Base-by-base conservation (phyloP, 2,797 vertebrate species). In the Lutjanus argentimaculatus region DNA sequence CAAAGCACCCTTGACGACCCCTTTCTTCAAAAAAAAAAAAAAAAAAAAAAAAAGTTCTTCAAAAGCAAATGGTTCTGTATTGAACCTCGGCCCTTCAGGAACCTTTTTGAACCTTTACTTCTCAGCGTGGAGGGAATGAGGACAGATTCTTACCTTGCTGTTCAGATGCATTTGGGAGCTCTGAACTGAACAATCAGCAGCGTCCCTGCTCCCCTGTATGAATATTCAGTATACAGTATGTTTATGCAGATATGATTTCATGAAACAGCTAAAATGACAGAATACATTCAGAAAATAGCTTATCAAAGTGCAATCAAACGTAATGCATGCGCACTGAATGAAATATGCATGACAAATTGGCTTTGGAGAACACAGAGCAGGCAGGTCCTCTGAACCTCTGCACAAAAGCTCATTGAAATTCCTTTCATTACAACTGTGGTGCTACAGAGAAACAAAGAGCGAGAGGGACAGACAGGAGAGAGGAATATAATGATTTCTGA, bases 331-430 rank as follows among this genome's bases (percentile, higher is more conserved):
- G 5, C 64, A 13, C 52, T 25, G 80, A 82, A 91, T 93, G 80
- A 91, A 93, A 94, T 91, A 92, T 90, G 91, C 83, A 93, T 88
- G 93, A 91, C 91, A 91, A 91, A 94, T 92, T 93, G 92, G 91
- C 92, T 93, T 91, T 84, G 84, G 92, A 92, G 85, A 91, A 89
- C 86, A 84, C 84, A 75, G 84, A 87, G 88, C 80, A 88, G 82
- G 83, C 87, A 85, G 85, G 89, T 92, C 85, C 86, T 91, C 92
- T 92, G 89, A 93, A 93, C 89, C 88, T 77, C 66, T 53, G 85
- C 85, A 88, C 83, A 91, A 85, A 87, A 70, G 75, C 93, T 93
- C 83, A 95, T 95, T 95, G 87, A 94, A 92, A 95, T 94, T 93
- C 90, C 71, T 89, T 93, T 93, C 86, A 94, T 93, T 90, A 87